These are phyloP conservation scores for Hyperoplus immaculatus DNA, from an alignment of 2,797 vertebrate genomes.

Conservation along the genomic window DNA sequence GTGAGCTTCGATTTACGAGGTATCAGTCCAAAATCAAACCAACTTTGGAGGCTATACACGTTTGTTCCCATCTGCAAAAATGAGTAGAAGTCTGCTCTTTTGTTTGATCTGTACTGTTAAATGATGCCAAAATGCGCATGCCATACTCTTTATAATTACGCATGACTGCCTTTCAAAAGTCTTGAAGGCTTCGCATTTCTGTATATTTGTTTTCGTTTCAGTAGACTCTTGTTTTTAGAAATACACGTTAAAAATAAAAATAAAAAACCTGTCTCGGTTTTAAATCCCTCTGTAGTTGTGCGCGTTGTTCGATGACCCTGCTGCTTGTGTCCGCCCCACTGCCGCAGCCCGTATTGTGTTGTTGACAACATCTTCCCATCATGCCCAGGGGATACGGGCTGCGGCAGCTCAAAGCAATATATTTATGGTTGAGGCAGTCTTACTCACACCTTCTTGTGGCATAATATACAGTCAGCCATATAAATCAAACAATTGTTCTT, in stretches of 20 bases:
- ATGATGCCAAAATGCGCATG: neutral
- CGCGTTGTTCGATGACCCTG: neutral
- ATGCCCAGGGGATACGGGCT: neutral
- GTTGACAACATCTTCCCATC: neutral
- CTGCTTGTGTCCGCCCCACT: neutral
- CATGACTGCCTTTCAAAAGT: neutral
- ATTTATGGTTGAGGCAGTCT: neutral
- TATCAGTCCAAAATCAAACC: slow-evolving; percentile 9
- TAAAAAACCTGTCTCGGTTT: neutral
- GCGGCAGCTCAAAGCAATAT: neutral
- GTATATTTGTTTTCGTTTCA: neutral
- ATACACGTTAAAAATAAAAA: neutral
- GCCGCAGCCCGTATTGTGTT: no score
- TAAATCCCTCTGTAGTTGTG: no score
- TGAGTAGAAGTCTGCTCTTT: neutral
- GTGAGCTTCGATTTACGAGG: slow-evolving; percentile 3
- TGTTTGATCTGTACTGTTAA: neutral
- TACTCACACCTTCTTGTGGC: neutral
- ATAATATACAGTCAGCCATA: neutral
- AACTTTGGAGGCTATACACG: neutral
- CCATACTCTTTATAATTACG: neutral
- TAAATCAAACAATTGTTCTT: neutral
- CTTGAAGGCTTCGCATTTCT: neutral
- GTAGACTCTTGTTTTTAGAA: neutral
- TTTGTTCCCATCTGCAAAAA: neutral